A percentile compares a stretch with the other conserved stretches of the same genome.
Conservation (phyloP, 2,113 vertebrate species). For the Ptychochromis oligacanthus region DNA sequence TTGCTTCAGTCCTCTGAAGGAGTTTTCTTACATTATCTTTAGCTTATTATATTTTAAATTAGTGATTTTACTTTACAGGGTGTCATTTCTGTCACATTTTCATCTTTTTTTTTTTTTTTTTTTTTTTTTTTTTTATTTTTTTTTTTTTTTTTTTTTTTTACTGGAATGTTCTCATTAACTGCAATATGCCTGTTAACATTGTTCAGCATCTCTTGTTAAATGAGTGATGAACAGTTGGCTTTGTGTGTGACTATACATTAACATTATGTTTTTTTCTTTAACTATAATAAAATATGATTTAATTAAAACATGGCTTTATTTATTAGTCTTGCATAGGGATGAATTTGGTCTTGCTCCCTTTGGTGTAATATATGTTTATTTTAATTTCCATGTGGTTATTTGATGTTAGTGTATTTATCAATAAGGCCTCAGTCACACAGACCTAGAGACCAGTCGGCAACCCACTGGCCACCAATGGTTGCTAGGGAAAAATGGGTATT, state of each 20-base stretch:
- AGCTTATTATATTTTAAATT: constrained; percentile 30
- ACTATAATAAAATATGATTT: constrained; percentile 65
- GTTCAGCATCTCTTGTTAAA: constrained; percentile 26
- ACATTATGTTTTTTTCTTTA: constrained; percentile 45
- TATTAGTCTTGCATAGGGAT: not conserved
- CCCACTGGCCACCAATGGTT: too few species aligned
- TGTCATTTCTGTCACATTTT: constrained; percentile 35
- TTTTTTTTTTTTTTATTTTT: constrained; percentile 2
- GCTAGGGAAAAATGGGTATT: too few species aligned
- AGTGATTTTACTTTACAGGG: constrained; percentile 11
- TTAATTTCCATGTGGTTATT: not conserved
- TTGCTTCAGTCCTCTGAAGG: constrained; percentile 4
- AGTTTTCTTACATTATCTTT: constrained; percentile 12
- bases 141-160: constrained; percentile 31
- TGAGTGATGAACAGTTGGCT: constrained; percentile 19
- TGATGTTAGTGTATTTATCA: not conserved
- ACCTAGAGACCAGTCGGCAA: too few species aligned
- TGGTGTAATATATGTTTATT: not conserved
- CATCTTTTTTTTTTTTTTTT: constrained; percentile 1
- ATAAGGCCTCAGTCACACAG: too few species aligned
- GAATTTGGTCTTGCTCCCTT: not conserved
- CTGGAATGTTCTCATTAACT: constrained; percentile 40
- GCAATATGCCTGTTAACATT: constrained; percentile 30
- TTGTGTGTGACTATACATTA: constrained; percentile 48
- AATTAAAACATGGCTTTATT: constrained; percentile 33